Evolutionary conservation across 2,888 invertebrate species (phyloP).

Genomic region (Diaperis boleti): DNA sequence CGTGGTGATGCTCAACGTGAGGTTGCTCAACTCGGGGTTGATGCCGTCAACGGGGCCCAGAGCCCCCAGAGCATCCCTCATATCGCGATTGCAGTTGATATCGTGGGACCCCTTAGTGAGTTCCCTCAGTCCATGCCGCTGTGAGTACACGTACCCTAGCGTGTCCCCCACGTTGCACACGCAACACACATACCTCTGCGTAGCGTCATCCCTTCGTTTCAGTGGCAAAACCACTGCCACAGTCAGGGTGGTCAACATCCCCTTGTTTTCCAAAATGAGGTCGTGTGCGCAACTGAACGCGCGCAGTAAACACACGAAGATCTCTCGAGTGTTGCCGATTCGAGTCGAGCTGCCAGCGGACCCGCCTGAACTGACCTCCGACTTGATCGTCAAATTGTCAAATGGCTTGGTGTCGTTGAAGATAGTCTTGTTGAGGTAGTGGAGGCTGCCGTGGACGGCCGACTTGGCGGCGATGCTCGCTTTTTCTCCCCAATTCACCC

Average conservation of each 20-base stretch:
- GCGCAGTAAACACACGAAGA: conserved; percentile 81
- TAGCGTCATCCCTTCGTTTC: conserved; percentile 50
- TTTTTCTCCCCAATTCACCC: conserved; percentile 90
- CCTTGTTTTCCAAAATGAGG: conserved; percentile 84
- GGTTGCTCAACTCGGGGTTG: conserved; percentile 87
- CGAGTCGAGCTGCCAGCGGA: conserved; percentile 38
- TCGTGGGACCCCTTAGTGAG: conserved; percentile 88
- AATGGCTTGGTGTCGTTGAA: conserved; percentile 66
- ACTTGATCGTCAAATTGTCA: conserved; percentile 59
- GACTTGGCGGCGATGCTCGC: conserved; percentile 87
- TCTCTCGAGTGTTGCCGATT: conserved; percentile 74
- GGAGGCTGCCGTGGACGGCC: conserved; percentile 86
- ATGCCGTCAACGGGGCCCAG: conserved; percentile 88
- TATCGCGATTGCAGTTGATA: conserved; percentile 84
- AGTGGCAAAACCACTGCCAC: conserved; percentile 81
- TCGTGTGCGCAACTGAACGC: conserved; percentile 89
- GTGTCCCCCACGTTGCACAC: conserved; percentile 92
- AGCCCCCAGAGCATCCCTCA: conserved; percentile 90
- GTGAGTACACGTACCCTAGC: conserved; percentile 86
- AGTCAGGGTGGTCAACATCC: conserved; percentile 86
- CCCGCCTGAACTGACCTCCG: conserved; percentile 48
- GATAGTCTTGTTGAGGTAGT: conserved; percentile 82
- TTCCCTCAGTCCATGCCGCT: conserved; percentile 83
- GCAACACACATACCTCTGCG: conserved; percentile 77
- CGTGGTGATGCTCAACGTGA: conserved; percentile 86